A percentile compares a stretch with the other conserved stretches of the same genome.
Conservation (phyloP, 2,113 vertebrate species). For the Neodon shergylaensis region DNA sequence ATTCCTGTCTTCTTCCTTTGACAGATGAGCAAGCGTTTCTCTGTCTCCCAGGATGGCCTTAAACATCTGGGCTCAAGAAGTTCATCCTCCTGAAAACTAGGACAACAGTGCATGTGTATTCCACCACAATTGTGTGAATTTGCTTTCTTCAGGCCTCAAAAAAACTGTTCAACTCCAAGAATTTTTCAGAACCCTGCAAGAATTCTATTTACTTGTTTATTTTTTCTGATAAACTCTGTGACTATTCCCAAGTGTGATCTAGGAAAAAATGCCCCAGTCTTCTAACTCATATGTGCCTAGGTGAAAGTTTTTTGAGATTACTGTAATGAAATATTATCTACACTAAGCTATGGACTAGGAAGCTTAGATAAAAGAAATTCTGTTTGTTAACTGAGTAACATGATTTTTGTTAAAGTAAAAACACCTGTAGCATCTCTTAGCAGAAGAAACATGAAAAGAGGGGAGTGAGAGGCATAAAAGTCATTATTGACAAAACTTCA, state of each 20-base stretch:
- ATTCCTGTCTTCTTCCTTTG: not conserved
- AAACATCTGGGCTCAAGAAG: not conserved
- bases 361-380: not conserved
- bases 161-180: not conserved
- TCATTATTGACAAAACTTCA: not conserved
- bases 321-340: not conserved
- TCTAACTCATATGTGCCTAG: no score
- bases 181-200: not conserved
- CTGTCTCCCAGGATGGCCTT: not conserved
- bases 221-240: not conserved
- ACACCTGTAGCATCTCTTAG: not conserved
- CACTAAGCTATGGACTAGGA: accelerated
- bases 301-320: not conserved
- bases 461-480: not conserved
- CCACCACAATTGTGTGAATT: no score
- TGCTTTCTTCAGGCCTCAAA: not conserved
- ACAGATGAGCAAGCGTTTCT: no score
- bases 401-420: not conserved
- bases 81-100: not conserved
- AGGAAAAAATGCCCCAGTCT: not conserved
- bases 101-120: not conserved
- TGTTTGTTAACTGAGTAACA: not conserved
- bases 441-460: not conserved
- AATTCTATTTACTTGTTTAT: not conserved
- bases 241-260: not conserved